Percentiles rank a stretch among this genome's conserved stretches.
These are phyloP conservation scores for Eumaeus atala DNA, from an alignment of 1,140 invertebrate species.

Conservation along the genomic window DNA sequence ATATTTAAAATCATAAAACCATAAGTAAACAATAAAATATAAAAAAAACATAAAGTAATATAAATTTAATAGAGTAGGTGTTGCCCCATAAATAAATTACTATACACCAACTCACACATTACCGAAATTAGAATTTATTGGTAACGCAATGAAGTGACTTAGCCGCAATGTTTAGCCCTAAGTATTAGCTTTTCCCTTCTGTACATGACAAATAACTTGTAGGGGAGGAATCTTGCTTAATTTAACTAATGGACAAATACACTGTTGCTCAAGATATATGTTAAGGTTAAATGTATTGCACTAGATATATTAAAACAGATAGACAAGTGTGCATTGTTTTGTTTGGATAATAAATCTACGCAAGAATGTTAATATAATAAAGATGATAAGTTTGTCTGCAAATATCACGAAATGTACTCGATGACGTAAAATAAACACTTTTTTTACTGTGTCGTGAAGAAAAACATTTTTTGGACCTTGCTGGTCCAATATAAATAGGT, in stretches of 20 bases:
- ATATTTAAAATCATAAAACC: no score
- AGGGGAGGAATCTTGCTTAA: constrained; percentile 64
- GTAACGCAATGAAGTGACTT: constrained; percentile 59
- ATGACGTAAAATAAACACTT: no score
- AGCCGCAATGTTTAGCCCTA: constrained; percentile 50
- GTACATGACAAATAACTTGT: constrained; percentile 61
- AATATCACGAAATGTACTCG: no score
- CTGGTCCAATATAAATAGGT: no score
- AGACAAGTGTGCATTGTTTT: background rate
- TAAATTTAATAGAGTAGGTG: constrained; percentile 26
- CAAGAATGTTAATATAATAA: no score
- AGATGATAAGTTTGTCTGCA: no score
- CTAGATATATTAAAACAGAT: background rate
- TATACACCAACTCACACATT: constrained; percentile 38
- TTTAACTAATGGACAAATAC: constrained; percentile 67
- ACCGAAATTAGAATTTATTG: constrained; percentile 61
- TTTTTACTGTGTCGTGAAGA: no score
- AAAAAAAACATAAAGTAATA: background rate
- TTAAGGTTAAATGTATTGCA: constrained; percentile 14
- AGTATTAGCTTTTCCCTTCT: constrained; percentile 39
- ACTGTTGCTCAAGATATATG: constrained; percentile 21
- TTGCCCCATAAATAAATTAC: constrained; percentile 24
- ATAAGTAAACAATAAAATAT: no score
- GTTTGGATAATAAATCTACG: background rate
- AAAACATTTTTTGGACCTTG: no score